Conservation (phyloP, 2,888 invertebrate species). For the Crocallis elinguaria region DNA sequence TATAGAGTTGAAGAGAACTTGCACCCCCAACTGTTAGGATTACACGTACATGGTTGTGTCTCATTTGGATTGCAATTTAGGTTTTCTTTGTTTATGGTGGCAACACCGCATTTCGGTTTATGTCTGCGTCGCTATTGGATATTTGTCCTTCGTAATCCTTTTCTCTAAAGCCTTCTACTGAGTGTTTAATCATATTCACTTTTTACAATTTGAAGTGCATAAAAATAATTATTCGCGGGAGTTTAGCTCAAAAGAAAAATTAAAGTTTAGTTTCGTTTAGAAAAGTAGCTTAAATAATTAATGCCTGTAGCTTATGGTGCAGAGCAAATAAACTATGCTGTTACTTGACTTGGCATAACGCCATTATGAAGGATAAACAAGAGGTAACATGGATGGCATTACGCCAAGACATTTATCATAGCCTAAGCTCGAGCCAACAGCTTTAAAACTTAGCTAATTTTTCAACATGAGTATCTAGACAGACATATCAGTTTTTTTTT, state of each 20-base stretch:
- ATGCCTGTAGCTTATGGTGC: neutral
- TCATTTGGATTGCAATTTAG: conserved; percentile 23
- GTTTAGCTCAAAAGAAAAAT: too few relatives aligned
- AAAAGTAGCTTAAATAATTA: neutral
- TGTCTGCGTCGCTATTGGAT: neutral
- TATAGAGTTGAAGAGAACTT: neutral
- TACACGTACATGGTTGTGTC: conserved; percentile 16
- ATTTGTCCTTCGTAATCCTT: neutral
- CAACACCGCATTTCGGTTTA: neutral
- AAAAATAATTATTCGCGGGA: too few relatives aligned
- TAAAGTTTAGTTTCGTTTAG: too few relatives aligned
- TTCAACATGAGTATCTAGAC: conserved; percentile 1
- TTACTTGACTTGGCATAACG: conserved; percentile 39
- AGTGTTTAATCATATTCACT: too few relatives aligned
- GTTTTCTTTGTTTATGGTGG: conserved; percentile 1
- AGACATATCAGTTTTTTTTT: neutral
- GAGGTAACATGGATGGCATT: conserved; percentile 48
- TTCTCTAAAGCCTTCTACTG: too few relatives aligned
- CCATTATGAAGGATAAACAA: conserved; percentile 46
- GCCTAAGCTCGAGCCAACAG: conserved; percentile 29
- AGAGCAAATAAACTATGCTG: conserved; percentile 16
- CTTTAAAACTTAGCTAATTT: conserved; percentile 37
- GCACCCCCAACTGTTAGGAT: conserved; percentile 10
- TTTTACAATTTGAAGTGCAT: too few relatives aligned
- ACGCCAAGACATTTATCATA: conserved; percentile 43